Evolutionary conservation across 2,797 vertebrate genomes (phyloP).

Genomic region (Neoniphon sammara): DNA sequence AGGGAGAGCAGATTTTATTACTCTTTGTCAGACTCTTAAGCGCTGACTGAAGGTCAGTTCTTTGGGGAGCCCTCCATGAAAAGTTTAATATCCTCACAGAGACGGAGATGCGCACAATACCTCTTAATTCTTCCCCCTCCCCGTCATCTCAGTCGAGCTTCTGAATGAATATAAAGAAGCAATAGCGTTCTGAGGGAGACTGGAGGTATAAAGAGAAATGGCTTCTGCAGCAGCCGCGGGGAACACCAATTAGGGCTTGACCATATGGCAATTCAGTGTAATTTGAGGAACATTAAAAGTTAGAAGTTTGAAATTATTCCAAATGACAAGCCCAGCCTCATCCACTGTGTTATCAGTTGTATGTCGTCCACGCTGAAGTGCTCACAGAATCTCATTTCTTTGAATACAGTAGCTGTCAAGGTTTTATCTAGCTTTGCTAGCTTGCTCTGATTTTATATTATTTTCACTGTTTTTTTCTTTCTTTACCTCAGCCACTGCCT

Average conservation of each 20-base stretch:
- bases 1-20: constrained; percentile 22
- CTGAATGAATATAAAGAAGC: constrained; percentile 47
- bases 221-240: constrained; percentile 27
- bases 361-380: constrained; percentile 9
- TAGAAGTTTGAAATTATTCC: background rate
- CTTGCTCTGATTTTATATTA: background rate
- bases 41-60: constrained; percentile 61
- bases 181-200: constrained; percentile 12
- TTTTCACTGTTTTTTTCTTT: background rate
- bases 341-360: background rate
- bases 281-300: constrained; percentile 40
- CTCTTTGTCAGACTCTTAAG: constrained; percentile 12
- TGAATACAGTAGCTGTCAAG: constrained; percentile 31
- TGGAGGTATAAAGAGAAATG: constrained; percentile 28
- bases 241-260: constrained; percentile 27
- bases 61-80: constrained; percentile 31
- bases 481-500: constrained; percentile 10
- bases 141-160: constrained; percentile 38
- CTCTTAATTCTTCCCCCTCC: constrained; percentile 7
- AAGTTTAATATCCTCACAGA: constrained; percentile 47
- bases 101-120: constrained; percentile 25
- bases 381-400: constrained; percentile 26
- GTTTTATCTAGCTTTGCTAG: constrained; percentile 14
- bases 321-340: background rate
- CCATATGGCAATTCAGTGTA: constrained; percentile 38